Evolutionary conservation across 2,797 vertebrate genomes (phyloP), one percentile per base, ranked within the genome.

Genomic region (Acrocephalus scirpaceus): DNA sequence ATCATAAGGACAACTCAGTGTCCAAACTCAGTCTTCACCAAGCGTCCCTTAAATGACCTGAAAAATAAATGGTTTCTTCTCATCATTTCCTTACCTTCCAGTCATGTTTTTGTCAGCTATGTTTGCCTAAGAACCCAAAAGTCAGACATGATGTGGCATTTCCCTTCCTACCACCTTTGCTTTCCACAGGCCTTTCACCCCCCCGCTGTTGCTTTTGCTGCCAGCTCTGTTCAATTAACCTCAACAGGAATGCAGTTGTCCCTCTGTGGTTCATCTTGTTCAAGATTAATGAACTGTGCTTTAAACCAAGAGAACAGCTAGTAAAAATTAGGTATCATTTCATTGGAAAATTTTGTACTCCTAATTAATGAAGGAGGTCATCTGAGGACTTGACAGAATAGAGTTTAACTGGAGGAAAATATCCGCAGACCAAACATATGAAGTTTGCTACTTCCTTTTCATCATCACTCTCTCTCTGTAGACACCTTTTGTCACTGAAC

Each of bases 361-460:
- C 75, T 96, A 96, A 96, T 94, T 96, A 96, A 92, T 85, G 75
- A 86, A 83, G 47, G 58, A 80, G 81, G 77, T 90, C 66, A 72
- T 89, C 78, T 93, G 69, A 94, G 93, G 91, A 85, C 71, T 86
- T 78, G 44, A 67, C 30, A 81, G 82, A 61, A 50, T 44, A n/a
- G 29, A 62, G 26, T 80, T 90, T 79, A 93, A 58, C 25, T 54
- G n/a, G 10, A 79, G 53, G 50, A 56, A 76, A 84, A 79, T 76
- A 18, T 27, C 47, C 29, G 38, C 36, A 45, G 67, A 82, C 36
- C 34, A 87, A 64, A 72, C 72, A 64, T 8, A 11, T 80, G 64
- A 56, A 50, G 30, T 82, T 78, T 86, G 13, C 76, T 47, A 6
- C 65, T 62, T 92, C 32, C 23, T 75, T 34, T 74, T 73, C 32